These are phyloP conservation scores for Atrichornis clamosus DNA, from an alignment of 2,113 vertebrate genomes.

Conservation along the genomic window DNA sequence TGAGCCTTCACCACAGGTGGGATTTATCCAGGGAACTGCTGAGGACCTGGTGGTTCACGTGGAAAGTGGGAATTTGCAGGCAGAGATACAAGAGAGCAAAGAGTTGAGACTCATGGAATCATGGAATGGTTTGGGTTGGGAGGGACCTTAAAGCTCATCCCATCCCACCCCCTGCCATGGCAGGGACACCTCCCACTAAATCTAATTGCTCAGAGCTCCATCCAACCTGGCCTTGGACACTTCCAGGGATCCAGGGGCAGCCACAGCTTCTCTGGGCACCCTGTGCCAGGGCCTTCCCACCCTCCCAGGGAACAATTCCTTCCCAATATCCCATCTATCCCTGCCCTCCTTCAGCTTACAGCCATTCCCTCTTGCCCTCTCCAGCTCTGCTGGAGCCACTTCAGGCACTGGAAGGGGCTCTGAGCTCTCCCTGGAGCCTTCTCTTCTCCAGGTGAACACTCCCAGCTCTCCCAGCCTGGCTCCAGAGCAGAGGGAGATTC, in stretches of 20 bases:
- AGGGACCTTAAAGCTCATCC: accelerated
- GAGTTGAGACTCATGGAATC: neutral
- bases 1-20: neutral
- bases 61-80: neutral
- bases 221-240: neutral
- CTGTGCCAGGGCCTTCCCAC: neutral
- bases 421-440: neutral
- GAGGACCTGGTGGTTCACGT: neutral
- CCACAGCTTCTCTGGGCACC: neutral
- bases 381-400: neutral
- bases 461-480: neutral
- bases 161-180: accelerated
- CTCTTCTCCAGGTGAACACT: accelerated
- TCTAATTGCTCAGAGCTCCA: neutral
- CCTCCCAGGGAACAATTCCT: neutral
- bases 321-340: accelerated
- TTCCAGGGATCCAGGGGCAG: neutral
- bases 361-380: neutral
- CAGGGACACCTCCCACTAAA: neutral
- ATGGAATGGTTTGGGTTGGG: neutral
- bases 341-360: neutral
- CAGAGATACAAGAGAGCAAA: neutral
- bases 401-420: neutral
- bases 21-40: neutral
- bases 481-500: neutral